Evolutionary conservation across 1,140 invertebrate genomes (phyloP).

Genomic region (Gryllus bimaculatus): DNA sequence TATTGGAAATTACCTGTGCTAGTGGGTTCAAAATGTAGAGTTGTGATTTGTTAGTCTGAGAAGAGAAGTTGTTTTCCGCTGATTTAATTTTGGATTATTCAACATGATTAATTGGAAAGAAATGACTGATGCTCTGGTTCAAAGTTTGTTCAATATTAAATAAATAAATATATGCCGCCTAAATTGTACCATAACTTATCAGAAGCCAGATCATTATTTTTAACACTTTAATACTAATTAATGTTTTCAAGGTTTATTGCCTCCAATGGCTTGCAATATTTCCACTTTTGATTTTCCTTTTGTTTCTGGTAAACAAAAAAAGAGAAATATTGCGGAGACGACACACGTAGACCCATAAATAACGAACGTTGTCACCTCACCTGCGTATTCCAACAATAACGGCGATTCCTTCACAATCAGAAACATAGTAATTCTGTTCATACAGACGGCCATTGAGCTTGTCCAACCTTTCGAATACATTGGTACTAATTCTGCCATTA

Average conservation of each 20-base stretch:
- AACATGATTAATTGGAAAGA: too few species aligned
- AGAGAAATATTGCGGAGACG: slow-evolving; percentile 49
- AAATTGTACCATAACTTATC: too few species aligned
- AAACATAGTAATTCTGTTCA: slow-evolving; percentile 42
- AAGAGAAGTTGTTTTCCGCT: too few species aligned
- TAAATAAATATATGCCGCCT: too few species aligned
- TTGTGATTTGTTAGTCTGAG: too few species aligned
- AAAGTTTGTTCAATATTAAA: too few species aligned
- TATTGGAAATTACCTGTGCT: too few species aligned
- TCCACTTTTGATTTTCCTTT: slow-evolving; percentile 66
- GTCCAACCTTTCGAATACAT: slow-evolving; percentile 60
- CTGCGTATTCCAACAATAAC: slow-evolving; percentile 45
- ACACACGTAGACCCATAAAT: slow-evolving; percentile 60
- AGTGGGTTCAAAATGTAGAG: too few species aligned
- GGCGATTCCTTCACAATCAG: slow-evolving; percentile 67
- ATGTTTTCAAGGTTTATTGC: slow-evolving; percentile 22
- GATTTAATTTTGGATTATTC: too few species aligned
- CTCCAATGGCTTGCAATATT: slow-evolving; percentile 58
- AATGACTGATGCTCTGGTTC: too few species aligned
- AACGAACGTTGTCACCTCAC: slow-evolving; percentile 63
- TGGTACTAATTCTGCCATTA: slow-evolving; percentile 65
- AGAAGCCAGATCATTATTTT: too few species aligned
- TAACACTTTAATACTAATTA: too few species aligned
- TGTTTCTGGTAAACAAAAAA: slow-evolving; percentile 66
- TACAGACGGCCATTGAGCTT: slow-evolving; percentile 15